Conservation (phyloP, 2,888 invertebrate species). For the Sinodicranocentrus sp. region DNA sequence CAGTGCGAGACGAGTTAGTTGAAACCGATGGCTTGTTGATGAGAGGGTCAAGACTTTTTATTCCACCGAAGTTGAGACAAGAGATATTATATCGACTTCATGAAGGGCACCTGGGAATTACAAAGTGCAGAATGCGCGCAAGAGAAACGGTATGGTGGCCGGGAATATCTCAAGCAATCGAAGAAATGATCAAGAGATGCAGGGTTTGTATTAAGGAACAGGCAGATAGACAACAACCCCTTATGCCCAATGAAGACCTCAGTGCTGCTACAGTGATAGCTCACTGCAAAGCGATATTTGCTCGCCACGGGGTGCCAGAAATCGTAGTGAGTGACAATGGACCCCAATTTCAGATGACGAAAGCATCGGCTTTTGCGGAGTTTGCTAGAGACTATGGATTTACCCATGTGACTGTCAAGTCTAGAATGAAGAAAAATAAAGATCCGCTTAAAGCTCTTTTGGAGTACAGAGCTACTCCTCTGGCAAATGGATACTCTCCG, state of each 20-base stretch:
- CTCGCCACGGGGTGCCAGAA: slow-evolving; percentile 75
- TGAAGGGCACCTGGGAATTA: slow-evolving; percentile 57
- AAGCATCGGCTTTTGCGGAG: slow-evolving; percentile 58
- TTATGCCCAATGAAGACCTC: slow-evolving; percentile 53
- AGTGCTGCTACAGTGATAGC: slow-evolving; percentile 2
- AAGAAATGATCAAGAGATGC: slow-evolving; percentile 21
- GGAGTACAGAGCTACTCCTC: slow-evolving; percentile 74
- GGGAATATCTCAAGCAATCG: slow-evolving; percentile 40
- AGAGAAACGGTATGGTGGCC: slow-evolving; percentile 67
- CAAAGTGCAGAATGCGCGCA: slow-evolving; percentile 53
- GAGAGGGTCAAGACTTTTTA: slow-evolving; percentile 59
- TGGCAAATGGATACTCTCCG: slow-evolving; percentile 75
- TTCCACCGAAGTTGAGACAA: slow-evolving; percentile 26
- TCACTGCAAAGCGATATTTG: neutral
- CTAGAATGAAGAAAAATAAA: slow-evolving; percentile 73
- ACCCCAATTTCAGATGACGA: slow-evolving; percentile 64
- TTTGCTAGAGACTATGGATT: slow-evolving; percentile 74
- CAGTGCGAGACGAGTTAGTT: slow-evolving; percentile 48
- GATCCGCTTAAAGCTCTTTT: slow-evolving; percentile 75
- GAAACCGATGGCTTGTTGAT: slow-evolving; percentile 63
- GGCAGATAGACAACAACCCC: slow-evolving; percentile 32
- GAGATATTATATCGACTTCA: slow-evolving; percentile 49
- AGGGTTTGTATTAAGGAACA: slow-evolving; percentile 32
- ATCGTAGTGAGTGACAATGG: slow-evolving; percentile 72
- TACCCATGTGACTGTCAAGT: slow-evolving; percentile 72